A percentile compares a stretch with the other conserved stretches of the same genome.
Evolutionary conservation across 2,797 vertebrate genomes (phyloP).

Genomic region (Xenops minutus): DNA sequence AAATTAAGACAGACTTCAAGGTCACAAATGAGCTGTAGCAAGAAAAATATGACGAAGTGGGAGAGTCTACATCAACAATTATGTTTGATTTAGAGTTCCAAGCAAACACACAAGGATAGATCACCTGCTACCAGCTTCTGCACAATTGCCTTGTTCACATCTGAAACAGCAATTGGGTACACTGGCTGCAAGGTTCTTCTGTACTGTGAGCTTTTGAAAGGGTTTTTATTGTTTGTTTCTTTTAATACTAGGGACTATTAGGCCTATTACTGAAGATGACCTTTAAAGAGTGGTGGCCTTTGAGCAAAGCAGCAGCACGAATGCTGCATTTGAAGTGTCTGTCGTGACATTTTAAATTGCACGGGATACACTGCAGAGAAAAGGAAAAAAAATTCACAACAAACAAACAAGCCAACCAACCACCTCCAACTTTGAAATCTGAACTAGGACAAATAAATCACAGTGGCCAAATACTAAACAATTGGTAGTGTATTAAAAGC

Average conservation of each 20-base stretch:
- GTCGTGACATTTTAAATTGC: neutral
- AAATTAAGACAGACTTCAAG: constrained; percentile 1
- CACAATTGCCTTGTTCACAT: neutral
- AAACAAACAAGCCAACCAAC: neutral
- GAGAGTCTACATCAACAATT: neutral
- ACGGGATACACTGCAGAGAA: neutral
- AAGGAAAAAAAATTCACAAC: neutral
- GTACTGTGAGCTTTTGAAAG: neutral
- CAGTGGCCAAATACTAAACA: neutral
- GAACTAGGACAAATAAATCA: neutral
- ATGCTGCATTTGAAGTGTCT: neutral
- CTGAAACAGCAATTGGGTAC: neutral
- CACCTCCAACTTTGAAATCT: neutral
- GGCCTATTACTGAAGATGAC: neutral
- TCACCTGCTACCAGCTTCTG: neutral
- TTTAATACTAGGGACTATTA: neutral
- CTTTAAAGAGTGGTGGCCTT: neutral
- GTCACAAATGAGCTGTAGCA: neutral
- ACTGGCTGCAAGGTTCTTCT: neutral
- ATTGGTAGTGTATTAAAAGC: neutral
- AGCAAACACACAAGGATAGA: neutral
- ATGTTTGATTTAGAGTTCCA: neutral
- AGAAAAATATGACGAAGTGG: neutral
- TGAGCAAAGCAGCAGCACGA: neutral
- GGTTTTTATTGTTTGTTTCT: neutral